Conservation (phyloP, 2,888 invertebrate genomes). For the Periphyllus acericola region DNA sequence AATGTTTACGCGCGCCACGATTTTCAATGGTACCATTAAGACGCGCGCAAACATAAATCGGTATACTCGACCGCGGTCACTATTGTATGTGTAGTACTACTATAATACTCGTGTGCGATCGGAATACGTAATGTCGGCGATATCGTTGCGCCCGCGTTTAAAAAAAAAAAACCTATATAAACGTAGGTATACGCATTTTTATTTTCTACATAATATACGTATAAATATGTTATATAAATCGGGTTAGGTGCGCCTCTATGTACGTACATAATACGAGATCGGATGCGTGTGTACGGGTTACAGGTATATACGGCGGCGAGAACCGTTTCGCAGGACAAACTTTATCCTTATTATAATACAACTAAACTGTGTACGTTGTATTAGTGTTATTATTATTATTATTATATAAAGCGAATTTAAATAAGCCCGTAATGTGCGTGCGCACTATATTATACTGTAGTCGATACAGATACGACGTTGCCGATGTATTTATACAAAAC, state of each 20-base stretch:
- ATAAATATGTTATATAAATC: background rate
- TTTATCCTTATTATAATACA: background rate
- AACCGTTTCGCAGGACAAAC: background rate
- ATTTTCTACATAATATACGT: background rate
- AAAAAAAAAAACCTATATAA: too few relatives aligned
- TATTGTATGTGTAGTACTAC: too few relatives aligned
- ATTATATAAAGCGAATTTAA: background rate
- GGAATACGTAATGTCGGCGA: slow-evolving; percentile 41
- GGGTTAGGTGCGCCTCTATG: background rate
- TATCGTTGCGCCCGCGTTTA: background rate
- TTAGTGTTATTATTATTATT: too few relatives aligned
- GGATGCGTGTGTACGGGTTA: background rate
- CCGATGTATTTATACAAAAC: too few relatives aligned
- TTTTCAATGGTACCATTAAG: slow-evolving; percentile 47
- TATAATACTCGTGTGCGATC: slow-evolving; percentile 4
- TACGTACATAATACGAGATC: background rate
- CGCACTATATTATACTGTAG: background rate
- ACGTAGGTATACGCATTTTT: background rate
- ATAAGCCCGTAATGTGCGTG: background rate
- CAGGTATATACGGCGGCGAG: background rate
- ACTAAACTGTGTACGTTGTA: background rate
- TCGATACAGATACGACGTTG: too few relatives aligned
- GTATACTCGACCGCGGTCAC: slow-evolving; percentile 20
- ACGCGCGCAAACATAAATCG: slow-evolving; percentile 51
- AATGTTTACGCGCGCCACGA: background rate